phyloP scores from a whole-genome alignment of 2,888 invertebrate species.

The Hyles lineata region DNA sequence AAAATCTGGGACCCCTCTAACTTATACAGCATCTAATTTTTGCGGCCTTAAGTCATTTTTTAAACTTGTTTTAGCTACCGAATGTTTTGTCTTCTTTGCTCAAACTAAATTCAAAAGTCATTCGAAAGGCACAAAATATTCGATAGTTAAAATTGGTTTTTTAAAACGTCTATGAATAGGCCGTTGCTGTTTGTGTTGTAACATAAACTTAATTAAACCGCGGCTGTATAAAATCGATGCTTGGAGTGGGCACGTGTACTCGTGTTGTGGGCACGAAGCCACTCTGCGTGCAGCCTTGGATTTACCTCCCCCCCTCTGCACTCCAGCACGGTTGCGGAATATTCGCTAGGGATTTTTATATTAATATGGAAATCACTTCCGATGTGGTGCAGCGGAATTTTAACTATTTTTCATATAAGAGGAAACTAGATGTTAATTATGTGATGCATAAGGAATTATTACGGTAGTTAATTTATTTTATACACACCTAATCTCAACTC shows the following conservation, averaged over 20 bases:
- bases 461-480: too few species aligned
- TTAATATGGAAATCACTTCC: not conserved
- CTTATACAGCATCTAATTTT: not conserved
- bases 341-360: not conserved
- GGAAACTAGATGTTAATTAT: not conserved
- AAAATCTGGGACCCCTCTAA: too few species aligned
- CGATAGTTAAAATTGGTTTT: too few species aligned
- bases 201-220: not conserved
- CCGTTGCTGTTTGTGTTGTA: too few species aligned
- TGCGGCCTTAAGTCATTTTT: too few species aligned
- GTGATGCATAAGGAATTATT: not conserved
- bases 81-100: too few species aligned
- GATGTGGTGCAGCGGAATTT: not conserved
- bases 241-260: not conserved
- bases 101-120: too few species aligned
- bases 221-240: not conserved
- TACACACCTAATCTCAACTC: too few species aligned
- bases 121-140: too few species aligned
- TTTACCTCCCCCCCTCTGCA: not conserved
- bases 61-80: too few species aligned
- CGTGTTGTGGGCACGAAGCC: not conserved
- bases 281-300: constrained; percentile 6
- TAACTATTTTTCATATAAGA: not conserved
- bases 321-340: not conserved
- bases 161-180: too few species aligned